A percentile compares a stretch with the other conserved stretches of the same genome.
Conservation (phyloP, 1,140 invertebrate genomes). For the Zaprionus taronus region DNA sequence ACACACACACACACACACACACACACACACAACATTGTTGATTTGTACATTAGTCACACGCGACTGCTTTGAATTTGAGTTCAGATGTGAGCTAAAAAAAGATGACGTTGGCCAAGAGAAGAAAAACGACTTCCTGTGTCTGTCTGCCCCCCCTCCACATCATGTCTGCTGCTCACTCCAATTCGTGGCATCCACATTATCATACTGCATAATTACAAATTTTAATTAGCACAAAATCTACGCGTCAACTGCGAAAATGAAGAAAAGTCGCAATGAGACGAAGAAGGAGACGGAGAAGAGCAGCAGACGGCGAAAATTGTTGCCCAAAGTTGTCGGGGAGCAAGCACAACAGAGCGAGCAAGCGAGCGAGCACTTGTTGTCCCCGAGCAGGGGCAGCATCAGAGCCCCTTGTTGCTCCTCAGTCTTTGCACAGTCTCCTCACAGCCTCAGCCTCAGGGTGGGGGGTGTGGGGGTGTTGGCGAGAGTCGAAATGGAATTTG, state of each 20-base stretch:
- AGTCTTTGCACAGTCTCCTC: no score
- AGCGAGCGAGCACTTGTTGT: constrained; percentile 26
- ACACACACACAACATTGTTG: not conserved
- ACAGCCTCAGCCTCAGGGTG: not conserved
- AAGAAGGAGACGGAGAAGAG: not conserved
- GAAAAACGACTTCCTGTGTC: constrained; percentile 40
- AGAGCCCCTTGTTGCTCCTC: not conserved
- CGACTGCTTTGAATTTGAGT: not conserved
- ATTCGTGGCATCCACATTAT: constrained; percentile 18
- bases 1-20: no score
- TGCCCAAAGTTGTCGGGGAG: constrained; percentile 23
- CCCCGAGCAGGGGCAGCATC: constrained; percentile 6
- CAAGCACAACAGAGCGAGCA: not conserved
- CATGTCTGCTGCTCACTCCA: not conserved
- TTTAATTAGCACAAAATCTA: constrained; percentile 53
- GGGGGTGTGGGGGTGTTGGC: not conserved
- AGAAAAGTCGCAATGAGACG: constrained; percentile 1
- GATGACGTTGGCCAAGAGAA: constrained; percentile 17
- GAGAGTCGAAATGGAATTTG: constrained; percentile 37
- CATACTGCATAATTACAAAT: constrained; percentile 40
- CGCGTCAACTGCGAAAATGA: constrained; percentile 36
- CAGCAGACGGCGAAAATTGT: constrained; percentile 27
- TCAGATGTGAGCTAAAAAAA: not conserved
- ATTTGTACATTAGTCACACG: constrained; percentile 9
- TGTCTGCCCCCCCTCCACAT: not conserved